Base-by-base conservation (phyloP, 2,797 vertebrate genomes). In the Gallirallus australis region DNA sequence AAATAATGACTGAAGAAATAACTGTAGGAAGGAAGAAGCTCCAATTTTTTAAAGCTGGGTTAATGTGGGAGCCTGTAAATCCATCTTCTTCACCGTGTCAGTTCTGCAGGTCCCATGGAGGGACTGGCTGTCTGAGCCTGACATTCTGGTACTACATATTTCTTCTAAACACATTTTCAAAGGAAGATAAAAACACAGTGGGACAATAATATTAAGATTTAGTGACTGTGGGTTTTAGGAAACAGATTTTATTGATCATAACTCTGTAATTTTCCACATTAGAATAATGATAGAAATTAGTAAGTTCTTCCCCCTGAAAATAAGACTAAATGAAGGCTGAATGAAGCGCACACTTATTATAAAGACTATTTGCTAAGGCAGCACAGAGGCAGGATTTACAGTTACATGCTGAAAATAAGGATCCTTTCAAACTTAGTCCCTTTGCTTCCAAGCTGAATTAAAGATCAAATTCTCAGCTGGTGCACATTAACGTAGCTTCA, bases 211-310 rank as follows among this genome's bases (percentile, higher is more conserved):
- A 77, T 73, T 37, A 28, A 81, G 33, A 11, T 30, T 39, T 57
- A 54, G 8, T 0, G 0, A 16, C 20, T 64, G 3, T 15, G 14
- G 0, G 1, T 73, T 81, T 69, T 17, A 50, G 31, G 18, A 66
- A 56, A 48, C 20, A 28, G 35, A 24, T 33, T 10, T 69, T 57
- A 42, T 6, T 75, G 52, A 89, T 37, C 5, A n/a, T 18, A 48
- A 7, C 19, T 71, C 3, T 70, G 40, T 31, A 27, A 21, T 66
- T 83, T 72, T 66, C 42, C 7, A 2, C 61, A 52, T 78, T 16
- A 68, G 13, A 68, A 30, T 42, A 47, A 21, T 2, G 6, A 31
- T 25, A 42, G 4, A 56, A 66, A 52, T 37, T 7, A 76, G 6
- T 68, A 57, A 66, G 3, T 48, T 48, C 47, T 48, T 23, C 21